Conservation (phyloP, 2,888 invertebrate genomes). For the Heliconius ethilla region DNA sequence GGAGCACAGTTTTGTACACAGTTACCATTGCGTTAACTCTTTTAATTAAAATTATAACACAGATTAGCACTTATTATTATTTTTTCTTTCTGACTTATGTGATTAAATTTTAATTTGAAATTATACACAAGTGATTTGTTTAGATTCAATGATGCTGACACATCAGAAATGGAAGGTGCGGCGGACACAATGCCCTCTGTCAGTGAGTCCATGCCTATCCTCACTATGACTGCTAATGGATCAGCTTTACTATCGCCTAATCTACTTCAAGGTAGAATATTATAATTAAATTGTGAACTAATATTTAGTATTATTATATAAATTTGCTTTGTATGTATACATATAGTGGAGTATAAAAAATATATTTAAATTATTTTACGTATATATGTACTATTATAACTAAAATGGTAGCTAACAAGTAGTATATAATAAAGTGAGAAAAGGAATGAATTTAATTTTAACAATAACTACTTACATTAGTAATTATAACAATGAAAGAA, state of each 20-base stretch:
- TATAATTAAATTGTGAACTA: background rate
- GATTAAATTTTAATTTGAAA: conserved; percentile 3
- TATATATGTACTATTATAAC: background rate
- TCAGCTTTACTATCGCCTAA: conserved; percentile 69
- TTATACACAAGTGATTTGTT: conserved; percentile 24
- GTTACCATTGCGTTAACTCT: no score
- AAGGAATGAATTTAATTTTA: no score
- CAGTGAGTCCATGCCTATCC: conserved; percentile 73
- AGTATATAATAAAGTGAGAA: background rate
- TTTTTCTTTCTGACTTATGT: background rate
- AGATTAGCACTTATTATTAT: background rate
- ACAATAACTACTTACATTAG: no score
- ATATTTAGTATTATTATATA: background rate
- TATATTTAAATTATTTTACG: background rate
- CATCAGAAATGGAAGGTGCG: conserved; percentile 74
- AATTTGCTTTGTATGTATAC: background rate
- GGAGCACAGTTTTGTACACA: no score
- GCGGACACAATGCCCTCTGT: conserved; percentile 73
- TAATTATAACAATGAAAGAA: no score
- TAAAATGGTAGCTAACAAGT: background rate
- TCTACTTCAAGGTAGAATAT: conserved; percentile 59
- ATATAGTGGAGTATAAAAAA: background rate
- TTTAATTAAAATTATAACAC: background rate
- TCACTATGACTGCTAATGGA: conserved; percentile 70
- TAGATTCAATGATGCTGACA: conserved; percentile 76